Evolutionary conservation across 2,797 vertebrate species (phyloP).

Genomic region (Acanthurus lineatus): DNA sequence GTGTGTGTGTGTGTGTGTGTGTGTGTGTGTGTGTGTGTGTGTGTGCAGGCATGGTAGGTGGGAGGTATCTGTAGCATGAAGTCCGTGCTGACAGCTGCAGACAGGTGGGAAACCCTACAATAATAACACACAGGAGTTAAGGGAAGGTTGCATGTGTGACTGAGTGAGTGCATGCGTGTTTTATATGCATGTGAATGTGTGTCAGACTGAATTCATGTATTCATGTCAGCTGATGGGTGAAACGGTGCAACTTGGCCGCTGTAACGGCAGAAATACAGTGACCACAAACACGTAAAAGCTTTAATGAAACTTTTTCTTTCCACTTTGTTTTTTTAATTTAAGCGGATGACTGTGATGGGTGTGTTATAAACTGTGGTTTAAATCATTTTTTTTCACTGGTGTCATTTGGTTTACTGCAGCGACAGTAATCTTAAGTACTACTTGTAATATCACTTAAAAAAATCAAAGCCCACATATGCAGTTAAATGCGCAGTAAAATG

Average conservation of each 20-base stretch:
- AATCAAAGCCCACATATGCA: too few species aligned
- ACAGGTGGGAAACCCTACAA: constrained; percentile 75
- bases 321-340: not conserved
- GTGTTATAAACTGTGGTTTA: not conserved
- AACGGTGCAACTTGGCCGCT: not conserved
- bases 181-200: not conserved
- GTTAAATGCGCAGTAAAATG: too few species aligned
- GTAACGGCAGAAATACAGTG: not conserved
- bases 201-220: constrained; percentile 5
- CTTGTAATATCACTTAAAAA: too few species aligned
- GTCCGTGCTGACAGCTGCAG: constrained; percentile 69
- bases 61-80: constrained; percentile 59
- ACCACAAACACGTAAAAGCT: not conserved
- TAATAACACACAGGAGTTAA: constrained; percentile 56
- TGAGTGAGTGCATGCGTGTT: constrained; percentile 3
- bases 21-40: constrained; percentile 29
- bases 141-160: constrained; percentile 31
- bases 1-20: constrained; percentile 41
- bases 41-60: constrained; percentile 57
- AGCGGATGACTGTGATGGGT: not conserved
- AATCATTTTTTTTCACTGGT: not conserved
- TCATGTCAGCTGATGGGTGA: constrained; percentile 21
- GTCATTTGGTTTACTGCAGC: not conserved
- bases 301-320: too few species aligned
- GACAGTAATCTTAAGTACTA: not conserved